Conservation (phyloP, 23 tunicate species). For the Corella eumyota region DNA sequence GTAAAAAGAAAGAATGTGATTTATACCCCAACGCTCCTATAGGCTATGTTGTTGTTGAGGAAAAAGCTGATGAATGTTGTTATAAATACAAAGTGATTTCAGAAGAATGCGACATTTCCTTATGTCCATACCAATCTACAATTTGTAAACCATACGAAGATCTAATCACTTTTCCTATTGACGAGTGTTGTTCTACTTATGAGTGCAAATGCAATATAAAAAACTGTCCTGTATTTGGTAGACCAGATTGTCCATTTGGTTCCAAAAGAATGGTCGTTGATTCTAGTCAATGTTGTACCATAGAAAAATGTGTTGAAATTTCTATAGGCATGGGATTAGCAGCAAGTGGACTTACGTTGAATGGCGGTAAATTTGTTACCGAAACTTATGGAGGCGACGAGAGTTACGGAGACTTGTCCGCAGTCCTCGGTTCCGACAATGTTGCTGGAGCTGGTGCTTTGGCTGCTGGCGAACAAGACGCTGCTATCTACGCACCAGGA, state of each 20-base stretch:
- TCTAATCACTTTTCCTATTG: conserved; percentile 35
- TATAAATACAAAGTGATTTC: conserved; percentile 33
- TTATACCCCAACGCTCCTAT: conserved; percentile 37
- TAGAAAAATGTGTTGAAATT: conserved; percentile 56
- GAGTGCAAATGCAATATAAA: conserved; percentile 71
- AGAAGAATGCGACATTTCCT: conserved; percentile 34
- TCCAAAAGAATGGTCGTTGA: conserved; percentile 19
- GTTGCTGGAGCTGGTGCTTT: too few species aligned
- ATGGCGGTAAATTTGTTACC: too few species aligned
- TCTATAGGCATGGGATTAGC: neutral
- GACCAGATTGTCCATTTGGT: conserved; percentile 48
- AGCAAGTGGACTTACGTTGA: too few species aligned
- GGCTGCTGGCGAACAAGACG: too few species aligned
- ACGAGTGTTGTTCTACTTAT: conserved; percentile 76
- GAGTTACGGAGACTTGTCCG: too few species aligned
- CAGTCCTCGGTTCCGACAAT: too few species aligned
- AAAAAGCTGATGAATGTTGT: conserved; percentile 77
- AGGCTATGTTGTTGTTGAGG: conserved; percentile 60
- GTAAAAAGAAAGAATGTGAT: conserved; percentile 24
- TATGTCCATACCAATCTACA: conserved; percentile 42
- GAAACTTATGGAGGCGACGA: too few species aligned
- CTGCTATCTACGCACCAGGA: too few species aligned
- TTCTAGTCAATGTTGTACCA: conserved; percentile 41
- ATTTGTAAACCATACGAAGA: conserved; percentile 50
- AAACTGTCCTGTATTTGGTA: conserved; percentile 45